Evolutionary conservation across 2,888 invertebrate genomes (phyloP).

Genomic region (Neoscelio sp.): DNA sequence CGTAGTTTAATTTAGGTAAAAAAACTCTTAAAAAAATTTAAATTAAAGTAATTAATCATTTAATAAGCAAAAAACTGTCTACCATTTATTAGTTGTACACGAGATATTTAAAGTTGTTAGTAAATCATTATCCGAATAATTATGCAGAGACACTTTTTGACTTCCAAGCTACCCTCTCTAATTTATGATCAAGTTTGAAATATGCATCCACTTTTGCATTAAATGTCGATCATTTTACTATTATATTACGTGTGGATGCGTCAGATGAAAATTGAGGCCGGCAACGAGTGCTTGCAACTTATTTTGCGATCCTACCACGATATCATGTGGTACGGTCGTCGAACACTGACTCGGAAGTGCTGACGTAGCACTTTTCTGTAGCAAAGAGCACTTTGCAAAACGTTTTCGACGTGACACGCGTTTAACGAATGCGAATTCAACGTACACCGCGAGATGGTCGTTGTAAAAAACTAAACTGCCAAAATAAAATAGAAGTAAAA

Average conservation of each 20-base stretch:
- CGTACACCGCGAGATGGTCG: conserved; percentile 19
- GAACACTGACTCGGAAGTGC: conserved; percentile 57
- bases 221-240: conserved; percentile 48
- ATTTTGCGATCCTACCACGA: conserved; percentile 62
- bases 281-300: conserved; percentile 61
- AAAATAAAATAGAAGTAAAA: conserved; percentile 38
- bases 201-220: conserved; percentile 41
- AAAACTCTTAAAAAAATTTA: too few relatives aligned
- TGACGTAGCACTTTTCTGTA: conserved; percentile 55
- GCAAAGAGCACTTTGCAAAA: conserved; percentile 64
- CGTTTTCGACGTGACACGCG: conserved; percentile 60
- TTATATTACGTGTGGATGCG: conserved; percentile 57
- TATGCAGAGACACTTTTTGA: not conserved
- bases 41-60: too few relatives aligned
- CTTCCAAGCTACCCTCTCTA: not conserved
- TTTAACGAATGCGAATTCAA: conserved; percentile 61
- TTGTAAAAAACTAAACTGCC: conserved; percentile 39
- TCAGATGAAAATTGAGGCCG: conserved; percentile 59
- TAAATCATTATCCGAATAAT: not conserved
- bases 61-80: too few relatives aligned
- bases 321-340: conserved; percentile 53
- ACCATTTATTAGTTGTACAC: too few relatives aligned
- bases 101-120: too few relatives aligned
- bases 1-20: too few relatives aligned
- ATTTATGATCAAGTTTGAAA: conserved; percentile 35